These are phyloP conservation scores for Heteractis magnifica DNA, from an alignment of 92 coral and sea anemone genomes.

Conservation along the genomic window DNA sequence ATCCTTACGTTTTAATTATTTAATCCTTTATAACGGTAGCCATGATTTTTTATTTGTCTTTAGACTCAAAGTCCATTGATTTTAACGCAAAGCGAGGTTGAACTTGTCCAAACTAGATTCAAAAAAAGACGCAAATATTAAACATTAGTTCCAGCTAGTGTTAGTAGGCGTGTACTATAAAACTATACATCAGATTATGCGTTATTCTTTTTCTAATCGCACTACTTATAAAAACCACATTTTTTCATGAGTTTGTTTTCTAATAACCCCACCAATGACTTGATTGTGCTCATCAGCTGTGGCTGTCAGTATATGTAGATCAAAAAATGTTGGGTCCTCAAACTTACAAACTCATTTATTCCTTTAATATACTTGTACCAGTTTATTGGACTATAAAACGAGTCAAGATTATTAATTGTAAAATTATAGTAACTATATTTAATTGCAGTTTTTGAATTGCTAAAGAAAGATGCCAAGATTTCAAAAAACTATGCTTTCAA, in stretches of 20 bases:
- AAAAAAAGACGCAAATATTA: background rate
- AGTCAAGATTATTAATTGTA: too few species aligned
- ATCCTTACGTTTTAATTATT: background rate
- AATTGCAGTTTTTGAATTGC: too few species aligned
- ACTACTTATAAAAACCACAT: background rate
- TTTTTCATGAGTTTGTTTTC: background rate
- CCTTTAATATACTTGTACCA: background rate
- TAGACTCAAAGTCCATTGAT: background rate
- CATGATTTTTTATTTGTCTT: background rate
- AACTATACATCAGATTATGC: background rate
- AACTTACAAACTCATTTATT: background rate
- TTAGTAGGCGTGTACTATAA: constrained; percentile 1
- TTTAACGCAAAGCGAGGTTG: background rate
- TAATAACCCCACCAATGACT: background rate
- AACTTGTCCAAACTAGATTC: background rate
- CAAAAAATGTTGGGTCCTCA: background rate
- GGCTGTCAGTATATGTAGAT: background rate
- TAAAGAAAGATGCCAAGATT: too few species aligned
- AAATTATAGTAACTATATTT: too few species aligned
- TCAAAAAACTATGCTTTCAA: background rate
- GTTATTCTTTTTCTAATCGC: background rate
- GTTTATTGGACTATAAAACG: too few species aligned
- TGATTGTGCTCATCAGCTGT: background rate
- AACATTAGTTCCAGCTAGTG: background rate
- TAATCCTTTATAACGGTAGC: background rate